Percentiles rank a stretch among this genome's conserved stretches.
phyloP scores from a whole-genome alignment of 2,797 vertebrate genomes.

The Phrynocephalus vlangalii region DNA sequence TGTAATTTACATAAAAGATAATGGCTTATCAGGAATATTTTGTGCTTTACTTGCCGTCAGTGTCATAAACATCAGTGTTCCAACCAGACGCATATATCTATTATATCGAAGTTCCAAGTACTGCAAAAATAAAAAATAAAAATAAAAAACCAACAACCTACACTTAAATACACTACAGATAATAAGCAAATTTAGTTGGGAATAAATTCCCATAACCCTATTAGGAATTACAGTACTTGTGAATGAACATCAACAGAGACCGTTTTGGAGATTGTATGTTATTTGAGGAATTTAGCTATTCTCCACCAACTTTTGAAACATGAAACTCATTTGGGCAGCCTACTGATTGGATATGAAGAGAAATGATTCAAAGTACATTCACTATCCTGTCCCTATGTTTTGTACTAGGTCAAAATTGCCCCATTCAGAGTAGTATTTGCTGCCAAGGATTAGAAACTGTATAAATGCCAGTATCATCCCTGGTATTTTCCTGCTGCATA shows the following conservation, averaged over 20 bases:
- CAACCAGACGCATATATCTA: slow-evolving; percentile 86
- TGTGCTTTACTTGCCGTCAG: slow-evolving; percentile 87
- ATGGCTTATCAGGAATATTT: neutral
- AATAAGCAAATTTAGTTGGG: neutral
- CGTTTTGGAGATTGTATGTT: neutral
- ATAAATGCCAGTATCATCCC: neutral
- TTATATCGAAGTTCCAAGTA: slow-evolving; percentile 95
- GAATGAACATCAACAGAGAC: neutral
- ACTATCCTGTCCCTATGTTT: too few relatives aligned
- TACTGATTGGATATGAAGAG: neutral
- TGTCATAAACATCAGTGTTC: slow-evolving; percentile 88
- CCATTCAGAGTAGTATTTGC: too few relatives aligned
- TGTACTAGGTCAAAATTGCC: too few relatives aligned
- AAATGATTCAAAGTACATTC: neutral
- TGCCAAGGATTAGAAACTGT: neutral
- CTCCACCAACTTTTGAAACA: neutral
- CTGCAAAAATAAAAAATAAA: slow-evolving; percentile 74
- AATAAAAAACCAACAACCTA: neutral
- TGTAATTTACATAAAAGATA: neutral
- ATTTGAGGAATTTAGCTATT: too few relatives aligned
- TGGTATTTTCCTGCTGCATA: neutral
- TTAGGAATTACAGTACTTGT: neutral
- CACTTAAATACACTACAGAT: neutral
- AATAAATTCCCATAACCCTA: neutral
- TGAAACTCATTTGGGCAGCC: neutral